Percentiles rank a stretch among this genome's conserved stretches.
Evolutionary conservation across 1,140 invertebrate genomes (phyloP).

Genomic region (Asbolus verrucosus): DNA sequence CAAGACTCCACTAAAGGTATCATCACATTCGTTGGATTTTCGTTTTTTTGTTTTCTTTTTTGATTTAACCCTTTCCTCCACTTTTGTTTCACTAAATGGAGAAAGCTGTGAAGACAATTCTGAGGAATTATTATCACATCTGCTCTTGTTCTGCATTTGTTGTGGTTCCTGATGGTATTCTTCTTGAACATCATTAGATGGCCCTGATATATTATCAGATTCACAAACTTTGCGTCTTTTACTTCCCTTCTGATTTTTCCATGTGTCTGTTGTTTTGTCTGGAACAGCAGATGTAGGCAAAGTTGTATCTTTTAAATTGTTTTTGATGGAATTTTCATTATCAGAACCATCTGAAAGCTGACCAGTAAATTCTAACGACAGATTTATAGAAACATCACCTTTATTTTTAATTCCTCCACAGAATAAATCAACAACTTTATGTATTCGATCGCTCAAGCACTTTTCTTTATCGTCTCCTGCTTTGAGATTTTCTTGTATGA

Average conservation of each 20-base stretch:
- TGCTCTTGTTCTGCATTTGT: no score
- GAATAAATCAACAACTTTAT: slow-evolving; percentile 22
- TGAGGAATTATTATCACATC: no score
- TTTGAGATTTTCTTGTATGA: not conserved
- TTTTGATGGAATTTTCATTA: not conserved
- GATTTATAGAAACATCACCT: slow-evolving; percentile 4
- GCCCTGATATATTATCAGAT: no score
- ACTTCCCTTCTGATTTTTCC: slow-evolving; percentile 8
- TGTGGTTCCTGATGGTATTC: no score
- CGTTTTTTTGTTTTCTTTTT: no score
- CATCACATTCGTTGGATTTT: no score
- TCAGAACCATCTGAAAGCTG: not conserved
- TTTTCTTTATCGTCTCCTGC: slow-evolving; percentile 4
- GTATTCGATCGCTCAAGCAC: not conserved
- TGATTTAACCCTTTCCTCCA: no score
- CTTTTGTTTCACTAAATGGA: no score
- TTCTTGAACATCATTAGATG: no score
- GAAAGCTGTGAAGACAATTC: no score
- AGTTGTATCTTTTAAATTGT: not conserved
- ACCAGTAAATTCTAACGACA: not conserved
- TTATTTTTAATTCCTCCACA: not conserved
- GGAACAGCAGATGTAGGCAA: not conserved
- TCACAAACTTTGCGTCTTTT: slow-evolving; percentile 13
- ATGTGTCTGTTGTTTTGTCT: not conserved
- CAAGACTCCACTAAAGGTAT: no score